phyloP scores from a whole-genome alignment of 2,888 invertebrate species.

The Morpho deidamia region DNA sequence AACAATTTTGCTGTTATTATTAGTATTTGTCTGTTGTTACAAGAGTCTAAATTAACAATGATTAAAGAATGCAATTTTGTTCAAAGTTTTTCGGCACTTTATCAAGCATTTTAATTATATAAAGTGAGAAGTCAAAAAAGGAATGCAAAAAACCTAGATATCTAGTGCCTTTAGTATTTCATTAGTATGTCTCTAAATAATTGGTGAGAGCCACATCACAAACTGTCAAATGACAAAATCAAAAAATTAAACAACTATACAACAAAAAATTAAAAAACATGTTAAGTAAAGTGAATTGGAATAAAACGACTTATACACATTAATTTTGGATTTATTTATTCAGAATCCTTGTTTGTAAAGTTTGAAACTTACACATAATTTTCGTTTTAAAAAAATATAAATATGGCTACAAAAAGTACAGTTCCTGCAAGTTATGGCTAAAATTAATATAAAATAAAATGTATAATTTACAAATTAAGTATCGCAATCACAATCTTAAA shows the following conservation, averaged over 20 bases:
- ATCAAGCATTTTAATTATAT: too few species aligned
- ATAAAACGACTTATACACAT: slow-evolving; percentile 34
- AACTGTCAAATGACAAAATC: too few species aligned
- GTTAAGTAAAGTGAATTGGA: neutral
- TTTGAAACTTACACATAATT: slow-evolving; percentile 71
- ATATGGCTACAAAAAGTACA: slow-evolving; percentile 70
- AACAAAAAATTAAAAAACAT: neutral
- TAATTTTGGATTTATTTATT: slow-evolving; percentile 70
- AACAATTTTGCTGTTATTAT: too few species aligned
- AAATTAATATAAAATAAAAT: slow-evolving; percentile 44
- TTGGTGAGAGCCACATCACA: too few species aligned
- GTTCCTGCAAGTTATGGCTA: slow-evolving; percentile 54
- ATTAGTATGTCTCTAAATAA: too few species aligned
- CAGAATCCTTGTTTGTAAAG: slow-evolving; percentile 74
- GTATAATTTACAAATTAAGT: slow-evolving; percentile 52
- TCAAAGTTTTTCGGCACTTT: too few species aligned
- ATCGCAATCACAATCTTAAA: slow-evolving; percentile 46
- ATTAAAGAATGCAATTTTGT: too few species aligned
- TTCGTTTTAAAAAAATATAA: slow-evolving; percentile 72
- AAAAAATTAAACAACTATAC: neutral
- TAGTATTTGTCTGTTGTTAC: too few species aligned
- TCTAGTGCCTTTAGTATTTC: too few species aligned
- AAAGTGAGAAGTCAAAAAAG: too few species aligned
- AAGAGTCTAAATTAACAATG: too few species aligned
- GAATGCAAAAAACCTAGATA: too few species aligned